Percentiles rank a stretch among this genome's conserved stretches.
Evolutionary conservation across 2,888 invertebrate species (phyloP).

Genomic region (Phyllotreta cruciferae): DNA sequence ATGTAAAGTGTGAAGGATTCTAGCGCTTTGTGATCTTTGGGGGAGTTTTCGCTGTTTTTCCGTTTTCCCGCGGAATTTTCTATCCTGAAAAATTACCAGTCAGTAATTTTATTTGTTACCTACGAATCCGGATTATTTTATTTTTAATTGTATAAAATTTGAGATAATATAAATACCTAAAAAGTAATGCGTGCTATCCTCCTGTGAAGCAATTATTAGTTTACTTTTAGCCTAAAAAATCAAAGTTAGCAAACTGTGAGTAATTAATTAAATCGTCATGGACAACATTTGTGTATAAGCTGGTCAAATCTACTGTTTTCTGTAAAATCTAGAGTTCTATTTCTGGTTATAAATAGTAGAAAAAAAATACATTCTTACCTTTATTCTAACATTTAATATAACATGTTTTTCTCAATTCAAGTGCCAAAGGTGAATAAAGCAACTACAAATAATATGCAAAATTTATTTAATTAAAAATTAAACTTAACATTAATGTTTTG

Average conservation of each 20-base stretch:
- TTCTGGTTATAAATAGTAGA: not conserved
- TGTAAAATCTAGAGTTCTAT: not conserved
- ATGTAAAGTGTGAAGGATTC: conserved; percentile 48
- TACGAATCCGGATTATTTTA: too few species aligned
- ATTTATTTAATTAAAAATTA: conserved; percentile 37
- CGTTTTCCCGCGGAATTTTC: conserved; percentile 27
- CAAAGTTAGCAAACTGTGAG: not conserved
- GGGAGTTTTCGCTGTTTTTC: conserved; percentile 22
- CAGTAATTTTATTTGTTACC: not conserved
- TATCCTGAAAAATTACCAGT: conserved; percentile 6
- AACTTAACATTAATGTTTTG: conserved; percentile 34
- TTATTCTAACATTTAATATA: conserved; percentile 9
- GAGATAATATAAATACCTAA: conserved; percentile 7
- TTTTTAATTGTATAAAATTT: not conserved
- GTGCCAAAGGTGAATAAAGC: conserved; percentile 39
- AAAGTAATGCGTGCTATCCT: conserved; percentile 4
- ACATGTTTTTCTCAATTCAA: not conserved
- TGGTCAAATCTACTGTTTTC: not conserved
- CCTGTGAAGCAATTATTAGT: conserved; percentile 4
- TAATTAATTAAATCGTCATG: not conserved
- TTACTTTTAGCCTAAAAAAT: conserved; percentile 10
- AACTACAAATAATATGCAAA: conserved; percentile 38
- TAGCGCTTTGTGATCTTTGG: conserved; percentile 25
- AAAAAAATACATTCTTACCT: not conserved
- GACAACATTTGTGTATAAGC: too few species aligned